A percentile compares a stretch with the other conserved stretches of the same genome.
Evolutionary conservation across 2,888 invertebrate species (phyloP).

Genomic region (Dioctria linearis): DNA sequence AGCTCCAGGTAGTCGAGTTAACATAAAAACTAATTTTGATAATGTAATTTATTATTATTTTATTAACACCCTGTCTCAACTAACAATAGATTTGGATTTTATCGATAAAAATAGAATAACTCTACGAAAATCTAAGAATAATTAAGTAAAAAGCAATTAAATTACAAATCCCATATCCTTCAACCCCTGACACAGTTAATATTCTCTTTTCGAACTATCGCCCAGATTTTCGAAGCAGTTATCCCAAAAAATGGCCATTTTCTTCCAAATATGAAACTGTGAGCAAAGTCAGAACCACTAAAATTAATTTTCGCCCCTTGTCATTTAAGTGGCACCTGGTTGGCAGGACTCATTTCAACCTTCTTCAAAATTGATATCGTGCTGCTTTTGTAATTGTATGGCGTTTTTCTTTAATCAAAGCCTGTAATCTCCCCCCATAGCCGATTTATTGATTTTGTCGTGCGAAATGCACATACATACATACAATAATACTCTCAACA

Average conservation of each 20-base stretch:
- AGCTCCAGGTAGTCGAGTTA: no score
- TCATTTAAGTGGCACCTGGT: not conserved
- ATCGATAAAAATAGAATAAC: no score
- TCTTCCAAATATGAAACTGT: not conserved
- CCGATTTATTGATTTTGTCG: conserved; percentile 37
- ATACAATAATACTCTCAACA: not conserved
- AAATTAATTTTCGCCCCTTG: conserved; percentile 25
- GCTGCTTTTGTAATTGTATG: conserved; percentile 29
- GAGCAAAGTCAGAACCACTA: not conserved
- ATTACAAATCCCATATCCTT: no score
- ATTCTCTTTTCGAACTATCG: conserved; percentile 22
- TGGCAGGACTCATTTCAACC: not conserved
- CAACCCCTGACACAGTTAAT: not conserved
- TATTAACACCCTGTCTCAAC: no score
- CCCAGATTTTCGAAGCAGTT: conserved; percentile 31
- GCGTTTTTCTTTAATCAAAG: conserved; percentile 44
- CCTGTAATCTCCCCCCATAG: no score
- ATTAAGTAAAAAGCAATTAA: no score
- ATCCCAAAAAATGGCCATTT: conserved; percentile 34
- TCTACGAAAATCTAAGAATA: no score
- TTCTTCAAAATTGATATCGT: not conserved
- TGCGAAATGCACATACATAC: no score
- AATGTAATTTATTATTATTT: no score
- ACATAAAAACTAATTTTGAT: no score
- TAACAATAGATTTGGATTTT: no score